phyloP scores from a whole-genome alignment of 2,888 invertebrate species.

The Sarcophaga rosellei region DNA sequence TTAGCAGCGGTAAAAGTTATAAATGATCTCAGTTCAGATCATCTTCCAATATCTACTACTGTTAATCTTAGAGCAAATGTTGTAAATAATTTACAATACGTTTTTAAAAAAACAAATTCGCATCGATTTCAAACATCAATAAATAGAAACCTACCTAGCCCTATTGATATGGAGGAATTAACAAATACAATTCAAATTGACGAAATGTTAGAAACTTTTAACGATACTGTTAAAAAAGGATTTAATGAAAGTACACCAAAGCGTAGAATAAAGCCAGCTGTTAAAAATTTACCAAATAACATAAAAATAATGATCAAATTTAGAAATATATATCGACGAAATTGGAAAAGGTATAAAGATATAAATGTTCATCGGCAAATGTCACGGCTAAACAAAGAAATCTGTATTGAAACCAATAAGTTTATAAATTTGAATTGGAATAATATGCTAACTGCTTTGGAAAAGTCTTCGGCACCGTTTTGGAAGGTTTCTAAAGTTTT shows the following conservation, averaged over 20 bases:
- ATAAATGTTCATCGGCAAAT: too few species aligned
- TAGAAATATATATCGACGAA: too few species aligned
- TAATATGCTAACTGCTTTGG: neutral
- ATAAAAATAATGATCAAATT: conserved; percentile 4
- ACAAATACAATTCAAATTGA: neutral
- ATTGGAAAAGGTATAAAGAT: conserved; percentile 9
- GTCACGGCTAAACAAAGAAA: neutral
- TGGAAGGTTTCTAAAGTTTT: neutral
- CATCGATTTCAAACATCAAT: neutral
- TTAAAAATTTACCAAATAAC: neutral
- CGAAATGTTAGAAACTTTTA: neutral
- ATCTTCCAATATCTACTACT: neutral
- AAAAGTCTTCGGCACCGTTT: neutral
- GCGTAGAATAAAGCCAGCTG: neutral
- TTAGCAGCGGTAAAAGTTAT: neutral
- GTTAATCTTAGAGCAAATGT: too few species aligned
- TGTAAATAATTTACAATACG: neutral
- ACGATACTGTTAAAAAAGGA: neutral
- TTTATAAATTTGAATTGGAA: neutral
- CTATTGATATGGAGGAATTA: neutral
- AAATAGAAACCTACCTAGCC: neutral
- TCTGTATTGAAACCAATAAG: neutral
- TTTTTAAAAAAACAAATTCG: conserved; percentile 17
- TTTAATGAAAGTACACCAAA: neutral
- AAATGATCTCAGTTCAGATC: neutral